Base-by-base conservation (phyloP, 2,113 vertebrate genomes). In the Cyprinodon variegatus region DNA sequence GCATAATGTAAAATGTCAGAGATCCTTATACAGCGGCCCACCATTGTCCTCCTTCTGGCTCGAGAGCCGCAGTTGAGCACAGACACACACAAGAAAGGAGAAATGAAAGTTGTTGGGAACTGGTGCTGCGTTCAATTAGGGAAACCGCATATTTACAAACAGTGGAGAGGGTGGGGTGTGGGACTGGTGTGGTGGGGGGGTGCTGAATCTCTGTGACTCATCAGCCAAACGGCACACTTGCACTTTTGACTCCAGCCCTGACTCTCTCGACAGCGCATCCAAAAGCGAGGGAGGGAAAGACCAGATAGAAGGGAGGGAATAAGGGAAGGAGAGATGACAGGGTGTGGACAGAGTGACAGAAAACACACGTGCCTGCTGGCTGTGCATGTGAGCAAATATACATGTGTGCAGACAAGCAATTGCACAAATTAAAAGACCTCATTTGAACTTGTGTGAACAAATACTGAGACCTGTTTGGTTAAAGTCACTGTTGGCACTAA, bases 61-160 rank as follows among this genome's bases (percentile, higher is more conserved):
- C 70, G 73, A 63, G 83, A 83, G 87, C 86, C 88, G 88, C 80
- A 77, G 67, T 71, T 15, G 39, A n/a, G 38, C 68, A 62, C 20
- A 14, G 36, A 66, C 74, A 74, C 74, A 69, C 81, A 66, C 74
- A 77, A 68, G 61, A 60, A 83, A 79, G 53, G 81, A 93, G 69
- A 91, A 91, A 88, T 85, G 86, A 91, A 93, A 92, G 91, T 89
- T 90, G 88, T 89, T 89, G 81, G 82, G 88, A 89, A 89, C 74
- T 79, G 72, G 72, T 90, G 82, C 92, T 91, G 91, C 48, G 48
- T 90, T 93, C 89, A 92, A 92, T 93, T 92, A 92, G 86, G 79
- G 76, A 77, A 92, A 93, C 92, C 92, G 85, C 92, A 92, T 91
- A 92, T 93, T 93, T 93, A 93, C 92, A 89, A 93, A 93, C 90